Evolutionary conservation across 2,888 invertebrate species (phyloP).

Genomic region (Conistra vaccinii): DNA sequence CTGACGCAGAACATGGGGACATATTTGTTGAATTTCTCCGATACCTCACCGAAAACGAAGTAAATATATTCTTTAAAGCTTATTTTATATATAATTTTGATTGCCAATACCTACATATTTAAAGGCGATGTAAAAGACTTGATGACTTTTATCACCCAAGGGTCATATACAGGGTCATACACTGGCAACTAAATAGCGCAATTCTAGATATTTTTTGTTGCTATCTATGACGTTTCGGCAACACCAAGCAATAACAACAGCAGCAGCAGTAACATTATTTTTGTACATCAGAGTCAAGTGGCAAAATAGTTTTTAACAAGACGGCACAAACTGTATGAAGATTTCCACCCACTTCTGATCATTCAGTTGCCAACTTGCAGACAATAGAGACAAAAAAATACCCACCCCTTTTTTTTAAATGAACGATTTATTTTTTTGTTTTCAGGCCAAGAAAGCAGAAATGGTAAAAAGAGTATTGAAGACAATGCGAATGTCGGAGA

Average conservation of each 20-base stretch:
- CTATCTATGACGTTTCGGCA: background rate
- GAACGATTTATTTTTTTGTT: background rate
- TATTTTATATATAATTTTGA: background rate
- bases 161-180: background rate
- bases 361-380: background rate
- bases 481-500: conserved; percentile 3
- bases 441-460: background rate
- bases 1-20: background rate
- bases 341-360: background rate
- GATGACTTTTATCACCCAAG: background rate
- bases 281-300: background rate
- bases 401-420: too few relatives aligned
- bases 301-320: background rate
- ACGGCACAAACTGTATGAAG: background rate
- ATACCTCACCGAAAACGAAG: background rate
- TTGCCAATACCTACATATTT: background rate
- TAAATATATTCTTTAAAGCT: background rate
- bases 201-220: background rate
- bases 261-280: background rate
- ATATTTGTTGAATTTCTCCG: background rate
- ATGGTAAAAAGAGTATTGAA: background rate
- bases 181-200: background rate
- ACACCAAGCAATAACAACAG: background rate
- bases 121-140: background rate
- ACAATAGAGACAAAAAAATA: background rate